Evolutionary conservation across 2,888 invertebrate species (phyloP), one percentile per base, ranked within the genome.

Genomic region (Scaptomyza reducta): DNA sequence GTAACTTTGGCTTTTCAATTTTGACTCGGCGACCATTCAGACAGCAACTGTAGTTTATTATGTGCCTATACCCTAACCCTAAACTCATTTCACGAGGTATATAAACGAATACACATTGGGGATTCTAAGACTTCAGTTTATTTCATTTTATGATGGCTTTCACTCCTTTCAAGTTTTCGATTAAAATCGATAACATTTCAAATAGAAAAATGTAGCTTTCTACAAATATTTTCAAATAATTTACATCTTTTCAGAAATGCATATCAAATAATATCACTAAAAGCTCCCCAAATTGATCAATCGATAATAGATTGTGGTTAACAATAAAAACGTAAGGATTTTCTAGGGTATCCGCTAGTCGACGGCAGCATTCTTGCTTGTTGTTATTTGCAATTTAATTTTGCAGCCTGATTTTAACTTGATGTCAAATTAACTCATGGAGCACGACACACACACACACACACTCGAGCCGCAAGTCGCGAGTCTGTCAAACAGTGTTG

Each of bases 341-440:
- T 27, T 27, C 7, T 27, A 40, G 16, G 40, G 40, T 16, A 40
- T 40, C 5, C 16, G 40, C 16, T 40, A 16, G 40, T 40, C 16
- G 40, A 3, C 3, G 0, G 40, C 1, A 4, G 10, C 10, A 16
- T 40, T 16, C 10, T 10, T 1, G 5, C 1, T 10, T 40, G 40
- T 11, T 29, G 9, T 29, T 14, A 35, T 33, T 33, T 27, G 13
- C 5, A 16, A 27, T 47, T 64, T 27, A 38, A 51, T 46, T 46
- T 47, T 38, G 38, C 46, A 61, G 57, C 54, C 51, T 41, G 58
- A 57, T 50, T 61, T 70, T 67, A 71, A 70, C 66, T 76, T 66
- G 45, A 67, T 70, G 64, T 79, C 64, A 70, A 82, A 85, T 82
- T 76, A 85, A 87, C 82, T 79, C 79, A 76, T 85, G 71, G 85